These are phyloP conservation scores for Xenus cinereus DNA, from an alignment of 2,113 vertebrate species.

Conservation along the genomic window DNA sequence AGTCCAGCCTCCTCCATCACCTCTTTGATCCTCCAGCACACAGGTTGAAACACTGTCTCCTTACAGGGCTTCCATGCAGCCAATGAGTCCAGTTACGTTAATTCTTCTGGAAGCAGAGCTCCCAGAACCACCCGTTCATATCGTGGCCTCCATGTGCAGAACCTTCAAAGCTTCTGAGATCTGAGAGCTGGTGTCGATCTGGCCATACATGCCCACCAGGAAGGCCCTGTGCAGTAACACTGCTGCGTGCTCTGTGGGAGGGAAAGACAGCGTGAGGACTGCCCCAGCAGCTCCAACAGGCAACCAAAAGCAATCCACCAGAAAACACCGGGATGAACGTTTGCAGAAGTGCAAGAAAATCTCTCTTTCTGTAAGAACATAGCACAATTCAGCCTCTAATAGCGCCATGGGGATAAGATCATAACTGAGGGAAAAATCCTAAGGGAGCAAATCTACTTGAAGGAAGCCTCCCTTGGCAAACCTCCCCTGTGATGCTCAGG, in stretches of 20 bases:
- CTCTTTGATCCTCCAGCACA: neutral
- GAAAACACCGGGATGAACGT: neutral
- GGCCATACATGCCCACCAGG: conserved; percentile 94
- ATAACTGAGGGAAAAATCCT: neutral
- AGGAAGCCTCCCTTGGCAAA: neutral
- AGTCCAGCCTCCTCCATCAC: neutral
- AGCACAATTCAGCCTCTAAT: neutral
- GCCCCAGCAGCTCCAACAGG: neutral
- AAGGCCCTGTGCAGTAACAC: conserved; percentile 94
- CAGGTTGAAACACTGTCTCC: neutral
- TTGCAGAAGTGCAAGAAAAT: neutral
- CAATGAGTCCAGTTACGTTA: neutral
- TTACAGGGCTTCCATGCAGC: neutral
- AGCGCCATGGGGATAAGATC: neutral
- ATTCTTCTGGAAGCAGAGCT: neutral
- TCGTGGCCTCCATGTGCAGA: conserved; percentile 93
- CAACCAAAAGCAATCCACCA: neutral
- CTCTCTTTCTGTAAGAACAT: neutral
- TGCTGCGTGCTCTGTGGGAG: conserved; percentile 85
- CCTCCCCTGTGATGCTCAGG: neutral
- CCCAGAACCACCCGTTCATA: conserved; percentile 64
- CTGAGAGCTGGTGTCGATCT: conserved; percentile 93
- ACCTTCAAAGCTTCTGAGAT: conserved; percentile 94
- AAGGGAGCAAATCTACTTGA: neutral
- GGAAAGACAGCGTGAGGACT: neutral